Evolutionary conservation across 2,797 vertebrate species (phyloP).

Genomic region (Pseudochromis fuscus): DNA sequence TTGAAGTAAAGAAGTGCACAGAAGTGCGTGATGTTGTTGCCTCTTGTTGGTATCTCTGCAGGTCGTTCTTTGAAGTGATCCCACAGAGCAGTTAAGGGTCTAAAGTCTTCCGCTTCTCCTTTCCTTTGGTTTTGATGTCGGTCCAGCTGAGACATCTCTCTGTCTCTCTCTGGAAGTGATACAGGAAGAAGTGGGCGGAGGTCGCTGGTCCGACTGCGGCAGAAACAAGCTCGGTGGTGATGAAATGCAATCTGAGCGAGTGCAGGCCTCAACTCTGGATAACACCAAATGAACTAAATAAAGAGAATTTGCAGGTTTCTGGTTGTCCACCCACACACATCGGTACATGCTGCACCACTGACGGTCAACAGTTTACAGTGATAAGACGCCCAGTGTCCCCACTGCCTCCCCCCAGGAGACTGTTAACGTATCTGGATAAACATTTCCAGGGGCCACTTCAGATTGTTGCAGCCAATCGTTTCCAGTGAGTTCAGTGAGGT

Average conservation of each 20-base stretch:
- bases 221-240: conserved; percentile 61
- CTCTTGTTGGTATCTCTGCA: conserved; percentile 48
- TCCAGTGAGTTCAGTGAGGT: conserved; percentile 17
- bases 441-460: conserved; percentile 45
- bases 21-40: neutral
- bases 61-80: conserved; percentile 67
- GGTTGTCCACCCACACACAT: conserved; percentile 68
- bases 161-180: conserved; percentile 72
- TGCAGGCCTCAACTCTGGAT: conserved; percentile 65
- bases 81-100: conserved; percentile 34
- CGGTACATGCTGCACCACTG: conserved; percentile 29
- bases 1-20: conserved; percentile 2
- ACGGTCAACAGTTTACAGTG: conserved; percentile 45
- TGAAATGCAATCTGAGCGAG: conserved; percentile 79
- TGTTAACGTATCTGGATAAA: conserved; percentile 26
- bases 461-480: conserved; percentile 27
- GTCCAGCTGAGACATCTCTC: conserved; percentile 68
- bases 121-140: conserved; percentile 70
- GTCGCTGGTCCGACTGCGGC: conserved; percentile 35
- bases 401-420: conserved; percentile 45
- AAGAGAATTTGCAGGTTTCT: conserved; percentile 62
- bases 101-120: conserved; percentile 60
- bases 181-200: conserved; percentile 62
- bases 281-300: conserved; percentile 63
- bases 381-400: conserved; percentile 50